A percentile compares a stretch with the other conserved stretches of the same genome.
Conservation (phyloP, 2,797 vertebrate species). For the Aphelocoma californica region DNA sequence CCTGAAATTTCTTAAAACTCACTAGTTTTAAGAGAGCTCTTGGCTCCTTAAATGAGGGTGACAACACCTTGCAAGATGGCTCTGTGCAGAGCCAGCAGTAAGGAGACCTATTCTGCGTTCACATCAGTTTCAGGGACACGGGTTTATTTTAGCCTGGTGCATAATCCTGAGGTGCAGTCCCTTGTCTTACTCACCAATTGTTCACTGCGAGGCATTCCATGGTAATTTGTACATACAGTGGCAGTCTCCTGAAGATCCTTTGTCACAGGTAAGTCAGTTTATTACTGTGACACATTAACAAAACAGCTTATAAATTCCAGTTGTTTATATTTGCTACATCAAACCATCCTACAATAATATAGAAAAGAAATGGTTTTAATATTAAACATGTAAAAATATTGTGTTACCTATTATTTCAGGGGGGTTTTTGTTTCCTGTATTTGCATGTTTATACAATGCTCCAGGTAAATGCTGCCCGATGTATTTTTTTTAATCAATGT, state of each 20-base stretch:
- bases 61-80: neutral
- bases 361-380: neutral
- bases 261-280: slow-evolving; percentile 10
- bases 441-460: neutral
- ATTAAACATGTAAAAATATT: neutral
- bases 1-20: neutral
- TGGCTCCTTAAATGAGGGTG: neutral
- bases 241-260: neutral
- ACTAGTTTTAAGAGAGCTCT: neutral
- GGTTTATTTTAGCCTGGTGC: neutral
- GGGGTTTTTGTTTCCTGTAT: neutral
- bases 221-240: neutral
- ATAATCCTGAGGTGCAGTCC: neutral
- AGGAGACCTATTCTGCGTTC: neutral
- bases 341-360: neutral
- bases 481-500: neutral
- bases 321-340: neutral
- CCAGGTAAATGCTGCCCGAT: neutral
- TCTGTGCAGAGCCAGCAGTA: neutral
- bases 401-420: neutral
- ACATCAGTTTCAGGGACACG: neutral
- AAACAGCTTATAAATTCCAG: neutral
- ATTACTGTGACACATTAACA: neutral
- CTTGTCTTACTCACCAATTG: slow-evolving; percentile 4
- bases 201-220: neutral